Base-by-base conservation (phyloP, 2,888 invertebrate species). In the Myathropa florea region DNA sequence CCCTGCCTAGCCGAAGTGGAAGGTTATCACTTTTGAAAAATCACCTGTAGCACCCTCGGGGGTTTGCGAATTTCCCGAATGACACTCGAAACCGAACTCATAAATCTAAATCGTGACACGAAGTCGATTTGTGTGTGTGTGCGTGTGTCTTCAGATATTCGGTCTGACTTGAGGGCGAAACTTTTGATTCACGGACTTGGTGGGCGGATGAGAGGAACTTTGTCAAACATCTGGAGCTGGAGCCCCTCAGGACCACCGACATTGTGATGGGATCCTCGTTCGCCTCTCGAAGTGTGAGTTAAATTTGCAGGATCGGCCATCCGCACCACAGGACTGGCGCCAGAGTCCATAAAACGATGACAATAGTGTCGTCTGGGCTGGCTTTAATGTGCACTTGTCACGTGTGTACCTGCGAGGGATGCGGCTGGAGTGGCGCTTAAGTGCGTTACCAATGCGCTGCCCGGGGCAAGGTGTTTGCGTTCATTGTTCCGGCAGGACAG, bases 181-280 rank as follows among this genome's bases (percentile, higher is more conserved):
- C 9, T 6, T n/a, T 46, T 4, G 39, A 46, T 46, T 46, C 6
- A n/a, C 18, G 72, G 68, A 7, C 12, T 57, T 23, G n/a, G 57
- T 21, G 67, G 78, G 78, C 53, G 81, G 80, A 18, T 12, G 60
- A 26, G 46, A n/a, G 21, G 28, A 55, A 80, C 39, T 78, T 73
- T 64, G 64, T 85, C 82, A 71, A 81, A 76, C 84, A 85, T 67
- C 59, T n/a, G n/a, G n/a, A n/a, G n/a, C n/a, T 77, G 85, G 81
- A 26, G 72, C 85, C 85, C 78, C 77, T 73, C 39, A 14, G 57
- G 65, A 67, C 78, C 46, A 57, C 57, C 24, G 46, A 18, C 18
- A 33, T n/a, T 9, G 18, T 4, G 46, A 18, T 46, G 46, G 18
- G 46, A 18, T 18, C 18, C 46, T 18, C 4, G 18, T 18, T n/a